Percentiles rank a stretch among this genome's conserved stretches.
Conservation (phyloP, 2,797 vertebrate genomes). For the Nyctalus aviator region DNA sequence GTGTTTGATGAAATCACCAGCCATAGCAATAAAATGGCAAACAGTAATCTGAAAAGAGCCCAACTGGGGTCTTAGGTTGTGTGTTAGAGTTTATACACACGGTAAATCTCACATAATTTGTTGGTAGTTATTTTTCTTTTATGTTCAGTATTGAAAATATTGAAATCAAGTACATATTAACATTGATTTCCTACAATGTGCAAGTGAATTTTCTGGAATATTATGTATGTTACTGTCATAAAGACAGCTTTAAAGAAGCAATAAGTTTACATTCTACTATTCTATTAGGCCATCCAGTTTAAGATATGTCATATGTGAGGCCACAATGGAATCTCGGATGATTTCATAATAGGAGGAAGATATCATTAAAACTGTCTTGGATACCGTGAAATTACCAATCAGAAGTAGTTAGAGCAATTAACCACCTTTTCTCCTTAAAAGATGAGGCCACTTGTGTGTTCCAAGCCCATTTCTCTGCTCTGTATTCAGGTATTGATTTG, state of each 20-base stretch:
- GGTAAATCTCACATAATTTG: background rate
- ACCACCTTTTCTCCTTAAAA: background rate
- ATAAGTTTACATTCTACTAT: background rate
- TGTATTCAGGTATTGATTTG: background rate
- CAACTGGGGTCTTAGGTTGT: background rate
- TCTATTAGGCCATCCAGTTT: background rate
- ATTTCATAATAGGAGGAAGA: background rate
- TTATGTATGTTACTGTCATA: background rate
- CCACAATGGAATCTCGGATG: background rate
- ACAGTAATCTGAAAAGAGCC: background rate
- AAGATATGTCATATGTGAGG: background rate
- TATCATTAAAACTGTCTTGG: background rate
- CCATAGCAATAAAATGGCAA: background rate
- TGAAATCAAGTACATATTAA: background rate
- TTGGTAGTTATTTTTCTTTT: background rate
- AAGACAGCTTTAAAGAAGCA: background rate
- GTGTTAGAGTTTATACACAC: background rate
- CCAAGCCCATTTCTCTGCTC: background rate
- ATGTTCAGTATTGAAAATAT: background rate
- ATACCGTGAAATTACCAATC: background rate
- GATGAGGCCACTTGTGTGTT: background rate
- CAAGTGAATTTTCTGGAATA: background rate
- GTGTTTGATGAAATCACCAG: slow-evolving; percentile 13
- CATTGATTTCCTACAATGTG: background rate
- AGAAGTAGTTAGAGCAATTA: background rate